Evolutionary conservation across 35 echinoderm and acorn worm species (phyloP), one percentile per base, ranked within the genome.

Genomic region (Apostichopus japonicus): DNA sequence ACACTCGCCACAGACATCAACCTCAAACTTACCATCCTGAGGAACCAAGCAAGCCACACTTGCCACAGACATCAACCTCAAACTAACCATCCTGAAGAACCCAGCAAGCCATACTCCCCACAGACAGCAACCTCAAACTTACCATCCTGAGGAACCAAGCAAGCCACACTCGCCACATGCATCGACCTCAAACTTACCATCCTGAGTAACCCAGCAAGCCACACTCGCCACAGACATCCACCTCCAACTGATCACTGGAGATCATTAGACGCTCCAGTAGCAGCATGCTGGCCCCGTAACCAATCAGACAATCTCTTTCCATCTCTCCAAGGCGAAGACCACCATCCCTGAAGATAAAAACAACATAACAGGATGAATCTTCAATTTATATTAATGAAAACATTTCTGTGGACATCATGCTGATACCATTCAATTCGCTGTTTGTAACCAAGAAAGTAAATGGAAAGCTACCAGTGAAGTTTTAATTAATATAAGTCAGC

Each of bases 251-350:
- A 94, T 99, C 97, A 79, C 95, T 96, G 8, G 97, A 99, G 19
- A 99, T 99, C 95, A 98, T 33, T 33, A 33, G 27, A 33, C 27
- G 27, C 27, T 33, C 27, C 27, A 33, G 27, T 33, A 33, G 27
- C 27, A 33, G 27, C 27, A 33, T 33, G 27, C 27, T 33, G 27
- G 27, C 27, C 2, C 27, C 27, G 27, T 98, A 99, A 27, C 97
- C 97, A 93, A 99, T 99, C 87, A 99, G 84, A 92, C 97, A 99
- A 84, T 99, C 97, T 54, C 97, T 75, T 59, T 99, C 97, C 97
- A 99, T 99, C 87, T 99, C 97, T 53, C 97, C 97, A 11, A 99
- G 77, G 51, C 97, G 70, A 14, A 99, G 92, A 61, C 97, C 97
- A 81, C 97, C 97, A 92, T 99, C 97, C 79, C 96, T 98, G 87